Conservation (phyloP, 2,888 invertebrate species). For the Apamea sordens region DNA sequence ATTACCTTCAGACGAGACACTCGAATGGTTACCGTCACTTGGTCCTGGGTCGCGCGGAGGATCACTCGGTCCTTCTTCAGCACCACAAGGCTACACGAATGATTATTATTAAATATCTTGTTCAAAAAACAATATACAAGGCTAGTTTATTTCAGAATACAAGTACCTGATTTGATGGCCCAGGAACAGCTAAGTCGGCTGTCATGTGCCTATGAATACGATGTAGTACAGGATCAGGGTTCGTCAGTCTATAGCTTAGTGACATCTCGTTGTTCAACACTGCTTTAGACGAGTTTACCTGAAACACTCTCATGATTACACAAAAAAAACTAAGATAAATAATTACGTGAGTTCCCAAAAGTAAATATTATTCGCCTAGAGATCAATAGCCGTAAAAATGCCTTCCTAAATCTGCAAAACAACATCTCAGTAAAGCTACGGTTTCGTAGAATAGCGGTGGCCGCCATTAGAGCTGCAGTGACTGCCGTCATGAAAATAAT, state of each 20-base stretch:
- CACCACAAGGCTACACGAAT: slow-evolving; percentile 75
- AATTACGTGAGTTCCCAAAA: no score
- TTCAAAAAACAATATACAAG: background rate
- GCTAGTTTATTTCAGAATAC: slow-evolving; percentile 1
- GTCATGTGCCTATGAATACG: slow-evolving; percentile 81
- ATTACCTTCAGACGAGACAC: slow-evolving; percentile 97
- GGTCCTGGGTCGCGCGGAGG: slow-evolving; percentile 78
- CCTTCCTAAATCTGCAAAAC: background rate
- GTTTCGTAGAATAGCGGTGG: background rate
- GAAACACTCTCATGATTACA: slow-evolving; percentile 51
- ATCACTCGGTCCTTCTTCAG: slow-evolving; percentile 76
- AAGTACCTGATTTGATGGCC: slow-evolving; percentile 81
- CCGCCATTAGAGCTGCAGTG: background rate
- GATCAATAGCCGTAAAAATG: slow-evolving; percentile 3
- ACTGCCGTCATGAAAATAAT: background rate
- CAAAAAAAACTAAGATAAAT: slow-evolving; percentile 2
- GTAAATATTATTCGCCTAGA: background rate
- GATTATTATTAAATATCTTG: slow-evolving; percentile 40
- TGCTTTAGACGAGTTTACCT: slow-evolving; percentile 95
- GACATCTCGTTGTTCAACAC: slow-evolving; percentile 94
- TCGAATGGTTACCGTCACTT: slow-evolving; percentile 95
- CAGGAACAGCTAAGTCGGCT: slow-evolving; percentile 87
- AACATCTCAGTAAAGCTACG: background rate
- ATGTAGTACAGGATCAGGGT: slow-evolving; percentile 86
- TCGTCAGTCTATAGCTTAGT: slow-evolving; percentile 90